Conservation (phyloP, 2,888 invertebrate genomes). For the Xestia xanthographa region DNA sequence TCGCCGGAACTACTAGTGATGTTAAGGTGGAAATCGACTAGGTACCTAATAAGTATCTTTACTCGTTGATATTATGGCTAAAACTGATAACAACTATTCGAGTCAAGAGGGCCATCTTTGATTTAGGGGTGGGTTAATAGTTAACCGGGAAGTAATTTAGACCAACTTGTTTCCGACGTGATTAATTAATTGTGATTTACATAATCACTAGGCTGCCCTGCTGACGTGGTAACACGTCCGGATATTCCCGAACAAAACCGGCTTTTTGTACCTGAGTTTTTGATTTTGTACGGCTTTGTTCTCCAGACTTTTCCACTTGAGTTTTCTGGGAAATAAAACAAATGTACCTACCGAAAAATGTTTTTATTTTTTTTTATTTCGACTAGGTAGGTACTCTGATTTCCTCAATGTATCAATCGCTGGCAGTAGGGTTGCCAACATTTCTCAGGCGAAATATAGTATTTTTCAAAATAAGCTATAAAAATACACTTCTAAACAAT, state of each 20-base stretch:
- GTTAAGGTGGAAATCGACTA: slow-evolving; percentile 13
- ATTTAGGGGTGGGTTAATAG: not conserved
- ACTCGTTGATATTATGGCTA: not conserved
- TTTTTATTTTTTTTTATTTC: not conserved
- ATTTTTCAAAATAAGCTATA: too few species aligned
- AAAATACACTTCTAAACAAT: too few species aligned
- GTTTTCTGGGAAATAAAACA: not conserved
- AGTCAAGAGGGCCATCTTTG: not conserved
- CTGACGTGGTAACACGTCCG: not conserved
- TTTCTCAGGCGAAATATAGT: too few species aligned
- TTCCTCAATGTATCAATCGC: not conserved
- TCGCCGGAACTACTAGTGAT: not conserved
- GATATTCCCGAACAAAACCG: not conserved
- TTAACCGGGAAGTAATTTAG: not conserved
- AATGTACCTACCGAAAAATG: not conserved
- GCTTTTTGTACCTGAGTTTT: not conserved
- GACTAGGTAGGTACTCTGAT: not conserved
- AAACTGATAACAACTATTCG: not conserved
- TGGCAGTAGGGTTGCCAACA: too few species aligned
- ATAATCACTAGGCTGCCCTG: too few species aligned
- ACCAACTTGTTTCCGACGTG: too few species aligned
- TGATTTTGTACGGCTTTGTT: not conserved
- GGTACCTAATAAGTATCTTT: not conserved
- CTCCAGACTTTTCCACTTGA: not conserved
- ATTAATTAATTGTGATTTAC: not conserved